Base-by-base conservation (phyloP, 1,140 invertebrate genomes). In the Cotesia chilonis region DNA sequence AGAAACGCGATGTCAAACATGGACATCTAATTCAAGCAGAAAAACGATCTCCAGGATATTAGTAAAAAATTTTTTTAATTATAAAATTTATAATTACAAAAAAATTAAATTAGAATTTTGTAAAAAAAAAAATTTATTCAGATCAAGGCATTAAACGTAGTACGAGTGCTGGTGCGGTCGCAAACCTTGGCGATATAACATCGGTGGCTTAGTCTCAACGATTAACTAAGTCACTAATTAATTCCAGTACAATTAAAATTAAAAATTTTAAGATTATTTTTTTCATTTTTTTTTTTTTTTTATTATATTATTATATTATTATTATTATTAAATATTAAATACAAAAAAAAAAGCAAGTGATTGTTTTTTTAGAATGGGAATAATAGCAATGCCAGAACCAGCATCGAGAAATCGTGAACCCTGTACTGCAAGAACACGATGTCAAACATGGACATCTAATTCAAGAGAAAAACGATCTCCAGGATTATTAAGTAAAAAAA, bases 361-460 rank as follows among this genome's bases (percentile, higher is more conserved):
- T 28, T 28, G 28, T 28, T 28, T 28, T 28, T 77, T 7, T 69
- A 83, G 82, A 75, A 77, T 80, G 78, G 80, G 81, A 64, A 72
- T 79, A 12, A 74, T 51, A 69, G 63, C 77, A 28, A 75, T 75
- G 57, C 74, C 78, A 57, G 72, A 68, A 10, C 41, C 41, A 20
- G 10, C 66, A 67, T 60, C 66, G 6, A 72, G 75, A 60, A 38
- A 52, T 64, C 28, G 28, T 28, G 28, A 28, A 28, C 67, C 63
- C 68, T 80, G 71, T 71, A 68, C 71, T 4, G 73, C 80, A 20
- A 77, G 85, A 69, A 81, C 80, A 9, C 80, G 85, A 75, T 86
- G 85, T 78, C 85, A 86, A 80, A 85, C 85, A 36, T 87, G 84
- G 85, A 82, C 85, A 20, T 82, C 83, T 9, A 83, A 84, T 71